phyloP scores from a whole-genome alignment of 2,888 invertebrate genomes.

The Diachrysia chrysitis region DNA sequence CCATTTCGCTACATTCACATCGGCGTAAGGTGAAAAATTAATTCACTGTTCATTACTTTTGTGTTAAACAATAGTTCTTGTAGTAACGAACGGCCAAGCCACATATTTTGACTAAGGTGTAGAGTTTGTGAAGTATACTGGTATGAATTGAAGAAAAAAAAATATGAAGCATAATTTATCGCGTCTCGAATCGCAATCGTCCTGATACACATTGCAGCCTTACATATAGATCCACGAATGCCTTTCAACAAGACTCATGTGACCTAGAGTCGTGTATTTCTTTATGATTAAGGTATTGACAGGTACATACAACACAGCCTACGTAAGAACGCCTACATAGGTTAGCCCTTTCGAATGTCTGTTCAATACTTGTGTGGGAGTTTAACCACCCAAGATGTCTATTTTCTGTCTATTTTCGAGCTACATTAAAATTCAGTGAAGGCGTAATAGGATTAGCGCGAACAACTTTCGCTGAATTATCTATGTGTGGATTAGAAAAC shows the following conservation, averaged over 20 bases:
- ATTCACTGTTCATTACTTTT: too few species aligned
- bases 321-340: slow-evolving; percentile 14
- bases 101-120: too few species aligned
- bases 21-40: too few species aligned
- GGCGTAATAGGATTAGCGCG: background rate
- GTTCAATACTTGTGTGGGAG: slow-evolving; percentile 14
- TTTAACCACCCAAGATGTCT: background rate
- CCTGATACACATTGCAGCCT: too few species aligned
- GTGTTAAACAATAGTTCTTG: too few species aligned
- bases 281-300: slow-evolving; percentile 12
- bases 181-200: too few species aligned
- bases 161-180: too few species aligned
- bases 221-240: too few species aligned
- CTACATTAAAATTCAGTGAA: slow-evolving; percentile 1
- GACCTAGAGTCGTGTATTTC: background rate
- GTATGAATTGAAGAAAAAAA: too few species aligned
- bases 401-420: background rate
- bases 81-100: too few species aligned
- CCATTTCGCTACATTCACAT: too few species aligned
- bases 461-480: background rate
- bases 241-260: background rate
- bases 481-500: background rate
- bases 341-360: background rate
- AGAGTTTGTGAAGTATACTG: too few species aligned
- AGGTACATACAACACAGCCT: slow-evolving; percentile 12